Evolutionary conservation across 2,113 vertebrate species (phyloP).

Genomic region (Plecotus auritus): DNA sequence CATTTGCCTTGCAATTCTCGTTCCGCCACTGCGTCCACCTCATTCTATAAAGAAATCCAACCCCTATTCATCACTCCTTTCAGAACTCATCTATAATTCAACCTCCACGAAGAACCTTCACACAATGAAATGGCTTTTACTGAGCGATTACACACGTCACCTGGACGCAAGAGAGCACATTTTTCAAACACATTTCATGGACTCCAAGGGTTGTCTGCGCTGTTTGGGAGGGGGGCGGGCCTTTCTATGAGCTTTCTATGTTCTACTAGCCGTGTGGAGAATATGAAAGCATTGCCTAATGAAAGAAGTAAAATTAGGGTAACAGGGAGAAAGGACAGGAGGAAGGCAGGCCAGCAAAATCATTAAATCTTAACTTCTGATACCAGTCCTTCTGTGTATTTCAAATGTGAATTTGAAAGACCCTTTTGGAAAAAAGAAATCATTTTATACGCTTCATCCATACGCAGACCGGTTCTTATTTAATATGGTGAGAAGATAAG

Average conservation of each 20-base stretch:
- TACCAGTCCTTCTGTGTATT: neutral
- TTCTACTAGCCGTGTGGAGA: neutral
- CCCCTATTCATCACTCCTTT: neutral
- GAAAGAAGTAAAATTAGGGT: neutral
- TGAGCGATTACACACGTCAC: neutral
- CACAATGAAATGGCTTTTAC: conserved; percentile 41
- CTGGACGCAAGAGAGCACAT: neutral
- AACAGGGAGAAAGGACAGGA: neutral
- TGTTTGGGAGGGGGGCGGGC: neutral
- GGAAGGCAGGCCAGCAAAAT: neutral
- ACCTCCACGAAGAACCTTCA: neutral
- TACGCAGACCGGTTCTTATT: neutral
- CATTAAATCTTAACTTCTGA: neutral
- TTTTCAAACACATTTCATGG: neutral
- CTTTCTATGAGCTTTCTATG: neutral
- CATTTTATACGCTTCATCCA: neutral
- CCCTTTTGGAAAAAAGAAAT: neutral
- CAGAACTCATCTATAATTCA: conserved; percentile 38
- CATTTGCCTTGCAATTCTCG: neutral
- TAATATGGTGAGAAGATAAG: neutral
- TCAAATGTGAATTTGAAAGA: neutral
- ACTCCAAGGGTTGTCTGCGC: neutral
- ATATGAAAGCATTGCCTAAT: neutral
- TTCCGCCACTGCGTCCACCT: neutral
- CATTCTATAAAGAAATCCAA: conserved; percentile 7